Evolutionary conservation across 2,113 vertebrate genomes (phyloP).

Genomic region (Leucopsar rothschildi): DNA sequence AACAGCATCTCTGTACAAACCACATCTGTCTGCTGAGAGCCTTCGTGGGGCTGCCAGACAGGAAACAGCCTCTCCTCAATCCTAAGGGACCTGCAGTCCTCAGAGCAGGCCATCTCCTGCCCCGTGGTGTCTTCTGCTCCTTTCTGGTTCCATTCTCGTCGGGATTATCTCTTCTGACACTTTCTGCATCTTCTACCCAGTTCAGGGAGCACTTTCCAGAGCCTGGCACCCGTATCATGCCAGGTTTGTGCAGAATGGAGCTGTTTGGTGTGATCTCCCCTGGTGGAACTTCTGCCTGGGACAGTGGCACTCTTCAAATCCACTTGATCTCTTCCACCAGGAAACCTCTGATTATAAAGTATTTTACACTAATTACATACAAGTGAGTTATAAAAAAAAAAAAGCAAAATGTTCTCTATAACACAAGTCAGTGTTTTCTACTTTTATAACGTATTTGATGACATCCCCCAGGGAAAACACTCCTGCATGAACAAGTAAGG

Average conservation of each 20-base stretch:
- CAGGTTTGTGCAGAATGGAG: background rate
- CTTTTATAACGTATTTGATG: slow-evolving; percentile 15
- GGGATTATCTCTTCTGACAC: background rate
- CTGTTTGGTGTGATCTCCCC: background rate
- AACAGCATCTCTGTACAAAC: background rate
- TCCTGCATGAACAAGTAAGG: slow-evolving; percentile 1
- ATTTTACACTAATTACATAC: background rate
- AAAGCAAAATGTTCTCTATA: background rate
- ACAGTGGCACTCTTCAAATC: background rate
- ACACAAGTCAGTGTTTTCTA: background rate
- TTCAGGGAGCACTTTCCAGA: background rate
- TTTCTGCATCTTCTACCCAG: background rate
- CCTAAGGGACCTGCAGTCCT: background rate
- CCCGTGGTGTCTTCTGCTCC: background rate
- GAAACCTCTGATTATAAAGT: background rate
- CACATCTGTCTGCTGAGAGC: background rate
- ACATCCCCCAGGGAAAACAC: background rate
- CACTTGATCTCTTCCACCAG: background rate
- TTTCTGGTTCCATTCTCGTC: background rate
- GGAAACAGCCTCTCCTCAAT: background rate
- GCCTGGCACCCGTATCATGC: background rate
- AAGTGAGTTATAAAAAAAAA: background rate
- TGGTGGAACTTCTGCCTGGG: background rate
- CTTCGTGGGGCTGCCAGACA: background rate
- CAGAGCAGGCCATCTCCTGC: background rate